Base-by-base conservation (phyloP, 2,888 invertebrate species). In the Protula sp. region DNA sequence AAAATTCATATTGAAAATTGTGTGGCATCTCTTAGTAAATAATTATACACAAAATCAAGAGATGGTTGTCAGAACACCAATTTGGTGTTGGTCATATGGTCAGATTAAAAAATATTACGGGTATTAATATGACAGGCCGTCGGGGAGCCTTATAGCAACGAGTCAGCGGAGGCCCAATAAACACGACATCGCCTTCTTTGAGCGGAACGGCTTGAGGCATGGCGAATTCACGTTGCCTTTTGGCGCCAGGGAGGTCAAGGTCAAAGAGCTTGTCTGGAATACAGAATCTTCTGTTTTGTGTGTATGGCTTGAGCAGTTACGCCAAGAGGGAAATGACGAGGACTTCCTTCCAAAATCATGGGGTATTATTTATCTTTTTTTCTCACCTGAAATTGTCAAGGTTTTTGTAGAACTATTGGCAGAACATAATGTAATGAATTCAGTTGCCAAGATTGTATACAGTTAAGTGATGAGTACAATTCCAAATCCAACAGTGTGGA, bases 161-260 rank as follows among this genome's bases (percentile, higher is more conserved):
- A 73, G 78, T 52, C 74, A 74, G 58, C 65, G 72, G 57, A 68
- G 66, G 48, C 74, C 73, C 47, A 74, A 75, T 64, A 88, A 88
- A 74, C 88, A 89, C 71, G 85, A 87, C 24, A 84, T 94, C 22
- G 85, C 88, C 3, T 87, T 94, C 70, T 91, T 92, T 81, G 95
- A 95, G 75, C 93, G 91, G 75, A 95, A 95, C 84, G 94, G 94
- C 0, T 82, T 94, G 14, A 86, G 87, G 69, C 92, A 92, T 83
- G 88, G 91, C 24, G 90, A 90, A 70, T 88, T 92, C 71, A 79
- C 82, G 14, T 80, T 93, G 59, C 87, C 88, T 1, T 86, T 87
- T 63, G 63, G 67, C 9, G 70, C 71, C 5, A 65, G 72, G 2
- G 83, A 84, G 67, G 78, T 85, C 27, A 78, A 78, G 69, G 50